Conservation (phyloP, 2,888 invertebrate species). For the Trachelus stipa region DNA sequence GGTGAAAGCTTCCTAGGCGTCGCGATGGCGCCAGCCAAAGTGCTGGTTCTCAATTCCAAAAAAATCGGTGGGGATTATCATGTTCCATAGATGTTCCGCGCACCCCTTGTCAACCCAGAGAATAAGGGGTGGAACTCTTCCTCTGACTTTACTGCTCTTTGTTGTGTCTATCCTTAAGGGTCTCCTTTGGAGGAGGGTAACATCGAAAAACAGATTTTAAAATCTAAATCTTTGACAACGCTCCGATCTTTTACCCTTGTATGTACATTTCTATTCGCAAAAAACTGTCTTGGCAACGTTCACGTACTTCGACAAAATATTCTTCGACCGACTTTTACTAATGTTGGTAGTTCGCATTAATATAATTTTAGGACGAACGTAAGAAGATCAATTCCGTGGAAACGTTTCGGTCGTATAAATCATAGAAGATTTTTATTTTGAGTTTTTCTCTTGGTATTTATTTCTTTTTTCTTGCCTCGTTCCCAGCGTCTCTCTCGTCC, state of each 20-base stretch:
- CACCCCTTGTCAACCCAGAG: neutral
- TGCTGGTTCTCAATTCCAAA: constrained; percentile 19
- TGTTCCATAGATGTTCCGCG: neutral
- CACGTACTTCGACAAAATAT: neutral
- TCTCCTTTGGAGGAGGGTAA: neutral
- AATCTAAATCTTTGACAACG: neutral
- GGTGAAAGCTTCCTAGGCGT: constrained; percentile 25
- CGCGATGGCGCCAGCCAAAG: constrained; percentile 29
- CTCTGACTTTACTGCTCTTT: neutral
- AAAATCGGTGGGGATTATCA: constrained; percentile 11
- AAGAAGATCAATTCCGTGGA: neutral
- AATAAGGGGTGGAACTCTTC: neutral
- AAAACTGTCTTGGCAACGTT: neutral
- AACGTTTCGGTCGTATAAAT: neutral
- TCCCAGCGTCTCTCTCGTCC: too few relatives aligned
- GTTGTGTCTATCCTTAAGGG: neutral
- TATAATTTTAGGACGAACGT: neutral
- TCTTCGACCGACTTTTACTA: neutral
- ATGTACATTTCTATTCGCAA: neutral
- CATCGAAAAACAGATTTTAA: neutral
- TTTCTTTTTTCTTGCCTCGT: neutral
- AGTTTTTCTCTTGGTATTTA: neutral
- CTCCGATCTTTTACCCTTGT: neutral
- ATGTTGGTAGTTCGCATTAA: neutral
- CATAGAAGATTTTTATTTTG: neutral